Percentiles rank a stretch among this genome's conserved stretches.
Conservation (phyloP, 2,888 invertebrate genomes). For the Loripinus fragilis region DNA sequence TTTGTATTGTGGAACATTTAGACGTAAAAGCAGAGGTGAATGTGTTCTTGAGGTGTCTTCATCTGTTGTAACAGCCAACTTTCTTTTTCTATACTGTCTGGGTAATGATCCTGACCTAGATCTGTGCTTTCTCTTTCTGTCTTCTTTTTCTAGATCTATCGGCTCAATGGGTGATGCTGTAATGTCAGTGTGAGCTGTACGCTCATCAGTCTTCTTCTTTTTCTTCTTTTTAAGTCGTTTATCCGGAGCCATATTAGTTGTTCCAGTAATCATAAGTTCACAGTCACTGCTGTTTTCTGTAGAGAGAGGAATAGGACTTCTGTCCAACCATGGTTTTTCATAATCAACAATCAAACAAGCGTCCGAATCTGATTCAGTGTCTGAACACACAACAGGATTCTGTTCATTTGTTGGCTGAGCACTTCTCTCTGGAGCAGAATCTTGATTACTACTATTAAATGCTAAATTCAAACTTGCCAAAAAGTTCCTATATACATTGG, state of each 20-base stretch:
- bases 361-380: constrained; percentile 58
- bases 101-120: constrained; percentile 14
- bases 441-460: not conserved
- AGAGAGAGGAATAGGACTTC: constrained; percentile 85
- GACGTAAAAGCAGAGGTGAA: not conserved
- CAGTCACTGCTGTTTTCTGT: constrained; percentile 68
- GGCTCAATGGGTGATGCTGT: not conserved
- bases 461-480: not conserved
- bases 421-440: not conserved
- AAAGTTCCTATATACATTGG: not conserved
- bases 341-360: constrained; percentile 86
- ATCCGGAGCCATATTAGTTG: constrained; percentile 31
- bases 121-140: constrained; percentile 28
- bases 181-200: constrained; percentile 35
- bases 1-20: constrained; percentile 14
- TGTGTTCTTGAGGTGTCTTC: not conserved
- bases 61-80: not conserved
- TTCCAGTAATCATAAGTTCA: constrained; percentile 47
- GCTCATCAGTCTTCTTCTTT: constrained; percentile 36
- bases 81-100: not conserved
- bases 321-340: constrained; percentile 88
- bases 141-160: not conserved
- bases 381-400: constrained; percentile 18
- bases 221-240: constrained; percentile 41
- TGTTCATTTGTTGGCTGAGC: not conserved